phyloP scores from a whole-genome alignment of 2,797 vertebrate species.

The Bovichtus diacanthus region DNA sequence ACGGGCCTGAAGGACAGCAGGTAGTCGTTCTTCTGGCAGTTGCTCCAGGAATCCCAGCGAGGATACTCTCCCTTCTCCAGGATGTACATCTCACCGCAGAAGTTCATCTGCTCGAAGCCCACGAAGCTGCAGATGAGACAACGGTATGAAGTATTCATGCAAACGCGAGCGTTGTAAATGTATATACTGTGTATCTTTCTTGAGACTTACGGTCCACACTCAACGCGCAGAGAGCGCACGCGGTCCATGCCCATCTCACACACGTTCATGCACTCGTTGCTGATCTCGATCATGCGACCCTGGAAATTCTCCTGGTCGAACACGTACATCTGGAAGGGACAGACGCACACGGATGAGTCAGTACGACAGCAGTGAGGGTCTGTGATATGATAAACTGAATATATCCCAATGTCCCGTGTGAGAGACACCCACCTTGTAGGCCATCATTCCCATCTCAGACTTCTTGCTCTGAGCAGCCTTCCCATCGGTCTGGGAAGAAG shows the following conservation, averaged over 20 bases:
- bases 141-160: neutral
- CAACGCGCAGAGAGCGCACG: conserved; percentile 88
- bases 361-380: neutral
- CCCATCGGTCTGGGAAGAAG: conserved; percentile 86
- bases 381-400: neutral
- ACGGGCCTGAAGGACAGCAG: conserved; percentile 90
- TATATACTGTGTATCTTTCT: neutral
- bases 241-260: conserved; percentile 88
- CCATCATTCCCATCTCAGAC: conserved; percentile 84
- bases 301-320: conserved; percentile 91
- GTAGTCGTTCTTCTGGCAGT: conserved; percentile 90
- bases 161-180: neutral
- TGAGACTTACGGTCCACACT: conserved; percentile 86
- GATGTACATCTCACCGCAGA: conserved; percentile 91
- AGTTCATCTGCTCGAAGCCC: conserved; percentile 90
- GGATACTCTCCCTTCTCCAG: conserved; percentile 92
- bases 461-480: conserved; percentile 86
- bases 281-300: conserved; percentile 89
- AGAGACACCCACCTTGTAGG: conserved; percentile 83
- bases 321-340: conserved; percentile 79
- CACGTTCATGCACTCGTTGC: conserved; percentile 87
- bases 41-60: conserved; percentile 92
- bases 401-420: too few species aligned
- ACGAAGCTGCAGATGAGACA: conserved; percentile 81
- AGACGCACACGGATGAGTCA: conserved; percentile 6